Base-by-base conservation (phyloP, 2,113 vertebrate genomes). In the Lasiurus borealis region DNA sequence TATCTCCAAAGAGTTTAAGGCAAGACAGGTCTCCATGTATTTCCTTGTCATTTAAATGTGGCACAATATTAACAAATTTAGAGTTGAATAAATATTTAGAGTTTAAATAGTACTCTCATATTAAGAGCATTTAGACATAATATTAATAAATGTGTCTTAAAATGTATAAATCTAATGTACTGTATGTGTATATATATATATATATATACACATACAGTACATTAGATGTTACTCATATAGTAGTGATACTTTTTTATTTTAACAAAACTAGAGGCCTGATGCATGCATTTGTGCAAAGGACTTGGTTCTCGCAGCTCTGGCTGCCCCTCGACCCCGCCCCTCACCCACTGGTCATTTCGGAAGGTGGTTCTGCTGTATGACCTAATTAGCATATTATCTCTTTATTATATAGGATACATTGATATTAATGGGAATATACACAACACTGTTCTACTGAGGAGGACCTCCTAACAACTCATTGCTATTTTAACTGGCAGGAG, bases 41-140 rank as follows among this genome's bases (percentile, higher is more conserved):
- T 40, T 46, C 29, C 25, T 12, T 85, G 16, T 83, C 52, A 95
- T 73, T 83, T 95, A n/a, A 52, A 1, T 78, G 34, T 69, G 6
- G 21, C 69, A 18, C 21, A 78, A 34, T 31, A 48, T 68, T 71
- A 36, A 78, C 29, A 92, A n/a, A 40, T 54, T 73, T 64, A 75
- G 0, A 62, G 19, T 66, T 73, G 52, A 85, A 87, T 85, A 81
- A 59, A 83, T 78, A 95, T 71, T 88, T 78, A 80, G 36, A 40
- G 25, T 64, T 92, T 87, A 75, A 82, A n/a, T 7, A 93, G 19
- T 19, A 2, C 5, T 78, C 21, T 75, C 19, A 75, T 54, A 44
- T 77, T 85, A 88, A 81, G 5, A 34, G 13, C 34, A 52, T 57
- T 88, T 72, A 54, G 44, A 71, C 80, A 66, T 64, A 27, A 40